Evolutionary conservation across 2,797 vertebrate species (phyloP).

Genomic region (Centroberyx gerrardi): DNA sequence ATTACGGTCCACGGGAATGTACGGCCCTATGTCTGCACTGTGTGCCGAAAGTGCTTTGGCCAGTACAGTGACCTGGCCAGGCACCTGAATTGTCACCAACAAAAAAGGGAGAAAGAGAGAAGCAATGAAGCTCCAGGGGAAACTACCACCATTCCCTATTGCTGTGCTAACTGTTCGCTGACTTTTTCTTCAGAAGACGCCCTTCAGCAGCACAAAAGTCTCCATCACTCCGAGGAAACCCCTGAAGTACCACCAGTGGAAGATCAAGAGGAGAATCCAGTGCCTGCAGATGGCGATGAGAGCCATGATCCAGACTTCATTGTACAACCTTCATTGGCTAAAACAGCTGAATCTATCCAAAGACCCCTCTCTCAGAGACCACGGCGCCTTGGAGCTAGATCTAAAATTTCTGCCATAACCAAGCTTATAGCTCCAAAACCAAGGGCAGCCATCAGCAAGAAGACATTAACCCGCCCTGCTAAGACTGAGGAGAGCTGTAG

Average conservation of each 20-base stretch:
- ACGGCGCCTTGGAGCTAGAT: constrained; percentile 66
- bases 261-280: constrained; percentile 9
- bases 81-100: constrained; percentile 69
- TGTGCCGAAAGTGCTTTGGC: constrained; percentile 77
- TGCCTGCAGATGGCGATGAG: constrained; percentile 7
- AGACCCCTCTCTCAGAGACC: constrained; percentile 58
- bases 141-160: constrained; percentile 34
- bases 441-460: constrained; percentile 31
- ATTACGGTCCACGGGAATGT: constrained; percentile 57
- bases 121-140: not conserved
- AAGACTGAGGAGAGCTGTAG: constrained; percentile 23
- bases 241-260: not conserved
- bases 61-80: constrained; percentile 76
- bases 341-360: not conserved
- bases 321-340: constrained; percentile 1
- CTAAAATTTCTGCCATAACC: constrained; percentile 73
- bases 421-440: constrained; percentile 77
- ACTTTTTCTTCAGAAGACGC: constrained; percentile 71
- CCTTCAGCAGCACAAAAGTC: constrained; percentile 75
- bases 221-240: constrained; percentile 56
- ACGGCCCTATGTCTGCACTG: constrained; percentile 76
- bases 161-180: constrained; percentile 72
- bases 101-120: not conserved
- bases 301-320: constrained; percentile 43
- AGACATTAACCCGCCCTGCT: not conserved